A percentile compares a stretch with the other conserved stretches of the same genome.
Conservation (phyloP, 1,140 invertebrate species). For the Aphaenogaster rudis region DNA sequence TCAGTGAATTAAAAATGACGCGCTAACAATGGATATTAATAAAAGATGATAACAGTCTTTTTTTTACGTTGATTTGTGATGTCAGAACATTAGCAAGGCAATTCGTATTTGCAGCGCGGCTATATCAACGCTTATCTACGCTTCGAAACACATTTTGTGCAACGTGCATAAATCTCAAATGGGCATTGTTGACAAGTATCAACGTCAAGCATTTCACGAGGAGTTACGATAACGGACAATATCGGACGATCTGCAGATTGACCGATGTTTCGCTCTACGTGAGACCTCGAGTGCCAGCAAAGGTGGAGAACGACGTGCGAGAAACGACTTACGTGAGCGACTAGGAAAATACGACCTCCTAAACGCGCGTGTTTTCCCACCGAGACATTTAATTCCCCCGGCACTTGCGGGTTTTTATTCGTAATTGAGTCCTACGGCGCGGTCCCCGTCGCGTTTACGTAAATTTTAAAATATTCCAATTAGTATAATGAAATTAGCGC, state of each 20-base stretch:
- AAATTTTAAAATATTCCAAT: slow-evolving; percentile 65
- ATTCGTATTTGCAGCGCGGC: neutral
- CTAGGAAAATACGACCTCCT: slow-evolving; percentile 23
- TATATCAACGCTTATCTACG: slow-evolving; percentile 12
- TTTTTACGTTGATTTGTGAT: neutral
- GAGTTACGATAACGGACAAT: slow-evolving; percentile 7
- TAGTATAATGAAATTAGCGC: slow-evolving; percentile 63
- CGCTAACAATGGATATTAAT: neutral
- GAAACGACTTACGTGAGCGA: slow-evolving; percentile 27
- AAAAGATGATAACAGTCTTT: neutral
- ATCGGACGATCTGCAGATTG: slow-evolving; percentile 34
- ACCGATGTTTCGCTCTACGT: slow-evolving; percentile 18
- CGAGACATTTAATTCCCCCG: slow-evolving; percentile 56
- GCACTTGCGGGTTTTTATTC: slow-evolving; percentile 49
- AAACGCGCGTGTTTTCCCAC: slow-evolving; percentile 47
- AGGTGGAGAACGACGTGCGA: neutral
- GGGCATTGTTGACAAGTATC: slow-evolving; percentile 16
- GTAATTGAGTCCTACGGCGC: slow-evolving; percentile 59
- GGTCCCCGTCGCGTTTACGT: slow-evolving; percentile 55
- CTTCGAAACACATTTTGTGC: slow-evolving; percentile 20
- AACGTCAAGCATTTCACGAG: slow-evolving; percentile 27
- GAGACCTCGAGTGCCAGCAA: neutral
- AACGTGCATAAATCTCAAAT: slow-evolving; percentile 39
- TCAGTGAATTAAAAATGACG: neutral
- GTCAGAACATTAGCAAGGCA: neutral